Percentiles rank a stretch among this genome's conserved stretches.
Conservation (phyloP, 2,113 vertebrate genomes). For the Sterrhoptilus dennistouni region DNA sequence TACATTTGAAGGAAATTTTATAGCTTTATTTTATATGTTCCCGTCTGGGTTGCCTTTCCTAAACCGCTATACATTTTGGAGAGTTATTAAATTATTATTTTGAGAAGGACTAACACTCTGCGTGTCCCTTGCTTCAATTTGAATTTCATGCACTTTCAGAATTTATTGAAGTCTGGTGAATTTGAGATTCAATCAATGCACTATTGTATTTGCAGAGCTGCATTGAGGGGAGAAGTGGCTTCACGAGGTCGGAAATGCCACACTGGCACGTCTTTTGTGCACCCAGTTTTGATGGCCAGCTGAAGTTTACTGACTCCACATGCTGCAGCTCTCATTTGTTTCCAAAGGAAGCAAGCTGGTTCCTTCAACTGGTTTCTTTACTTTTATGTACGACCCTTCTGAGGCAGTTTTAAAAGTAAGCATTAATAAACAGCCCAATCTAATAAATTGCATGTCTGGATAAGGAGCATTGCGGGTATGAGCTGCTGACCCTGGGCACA, state of each 20-base stretch:
- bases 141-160: slow-evolving; percentile 60
- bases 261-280: background rate
- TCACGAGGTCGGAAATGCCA: slow-evolving; percentile 18
- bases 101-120: slow-evolving; percentile 70
- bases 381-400: background rate
- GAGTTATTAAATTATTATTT: slow-evolving; percentile 78
- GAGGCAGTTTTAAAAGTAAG: background rate
- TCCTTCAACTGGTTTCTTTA: slow-evolving; percentile 21
- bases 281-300: background rate
- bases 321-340: slow-evolving; percentile 20
- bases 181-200: slow-evolving; percentile 36
- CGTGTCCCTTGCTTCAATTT: slow-evolving; percentile 63
- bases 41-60: slow-evolving; percentile 79
- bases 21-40: slow-evolving; percentile 78
- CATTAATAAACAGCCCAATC: background rate
- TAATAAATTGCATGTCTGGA: background rate
- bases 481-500: background rate
- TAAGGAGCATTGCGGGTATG: accelerated
- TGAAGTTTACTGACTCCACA: background rate
- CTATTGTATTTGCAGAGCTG: slow-evolving; percentile 8
- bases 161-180: slow-evolving; percentile 59
- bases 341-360: slow-evolving; percentile 1
- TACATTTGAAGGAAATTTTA: slow-evolving; percentile 78
- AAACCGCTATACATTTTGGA: slow-evolving; percentile 64
- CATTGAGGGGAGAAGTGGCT: slow-evolving; percentile 11